Conservation (phyloP, 2,888 invertebrate species). For the Epiblema foenella region DNA sequence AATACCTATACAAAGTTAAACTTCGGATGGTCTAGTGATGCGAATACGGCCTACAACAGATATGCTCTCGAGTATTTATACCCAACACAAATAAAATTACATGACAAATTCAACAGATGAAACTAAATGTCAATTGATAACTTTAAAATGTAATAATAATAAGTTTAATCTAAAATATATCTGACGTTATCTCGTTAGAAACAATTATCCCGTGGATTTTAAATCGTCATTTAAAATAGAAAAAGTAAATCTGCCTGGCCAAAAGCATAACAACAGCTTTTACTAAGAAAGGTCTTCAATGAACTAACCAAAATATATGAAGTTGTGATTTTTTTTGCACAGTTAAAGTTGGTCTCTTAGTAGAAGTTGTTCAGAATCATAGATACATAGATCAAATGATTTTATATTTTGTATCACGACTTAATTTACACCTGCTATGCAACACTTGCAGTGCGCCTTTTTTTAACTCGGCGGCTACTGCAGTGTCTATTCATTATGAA, state of each 20-base stretch:
- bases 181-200: neutral
- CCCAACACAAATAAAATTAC: constrained; percentile 31
- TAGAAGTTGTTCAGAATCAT: too few relatives aligned
- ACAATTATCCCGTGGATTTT: neutral
- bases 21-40: constrained; percentile 59
- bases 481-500: neutral
- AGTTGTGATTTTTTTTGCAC: too few relatives aligned
- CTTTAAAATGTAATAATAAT: constrained; percentile 13
- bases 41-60: constrained; percentile 27
- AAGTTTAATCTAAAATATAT: constrained; percentile 20
- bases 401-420: too few relatives aligned
- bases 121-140: constrained; percentile 29
- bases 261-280: too few relatives aligned
- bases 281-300: too few relatives aligned
- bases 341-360: too few relatives aligned
- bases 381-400: too few relatives aligned
- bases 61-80: constrained; percentile 33
- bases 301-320: too few relatives aligned
- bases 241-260: too few relatives aligned
- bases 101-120: constrained; percentile 19
- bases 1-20: constrained; percentile 71
- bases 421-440: too few relatives aligned
- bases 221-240: too few relatives aligned
- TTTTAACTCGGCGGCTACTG: neutral
- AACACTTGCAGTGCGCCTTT: neutral